Base-by-base conservation (phyloP, 2,113 vertebrate genomes). In the Hippocampus guttulatus region DNA sequence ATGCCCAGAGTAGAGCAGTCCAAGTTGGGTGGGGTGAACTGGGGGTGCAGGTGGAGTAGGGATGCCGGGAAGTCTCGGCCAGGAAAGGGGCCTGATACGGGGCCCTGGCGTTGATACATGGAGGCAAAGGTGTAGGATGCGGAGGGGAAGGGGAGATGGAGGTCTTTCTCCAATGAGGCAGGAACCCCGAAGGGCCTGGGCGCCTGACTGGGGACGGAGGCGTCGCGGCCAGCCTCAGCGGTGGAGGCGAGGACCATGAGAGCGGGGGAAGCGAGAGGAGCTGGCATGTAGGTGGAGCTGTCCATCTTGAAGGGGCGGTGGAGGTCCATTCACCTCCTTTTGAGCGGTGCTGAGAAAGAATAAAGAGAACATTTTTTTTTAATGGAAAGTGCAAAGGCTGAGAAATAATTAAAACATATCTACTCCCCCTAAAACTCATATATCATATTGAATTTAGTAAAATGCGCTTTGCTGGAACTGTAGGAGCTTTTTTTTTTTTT, bases 231-330 rank as follows among this genome's bases (percentile, higher is more conserved):
- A 23, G 97, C 94, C 88, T 99, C 96, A 0, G 96, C 96, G 0
- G 96, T 99, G 67, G 96, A 98, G 3, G 96, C 96, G 0, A 99
- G 92, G 77, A 99, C 97, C 97, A 99, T 99, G 78, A 99, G 91
- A 12, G 96, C 95, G 1, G 97, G 97, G 75, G 97, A 98, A 43
- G 96, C 95, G 91, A 99, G 92, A 0, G 95, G 95, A 82, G 95
- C 94, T 67, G 96, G 96, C 83, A 99, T 93, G 78, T 98, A 99
- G 86, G 97, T 95, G 80, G 96, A 94, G 92, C 94, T 97, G 93
- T 99, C 97, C 96, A 99, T 97, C 93, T 98, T 98, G 93, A 99
- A 99, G 80, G 97, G 94, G 86, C 96, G 95, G 92, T 98, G 97
- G 91, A 99, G 96, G 95, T 99, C 96, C 97, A 99, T 99, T 77